Base-by-base conservation (phyloP, 35 echinoderm and acorn worm species). In the Lytechinus variegatus region DNA sequence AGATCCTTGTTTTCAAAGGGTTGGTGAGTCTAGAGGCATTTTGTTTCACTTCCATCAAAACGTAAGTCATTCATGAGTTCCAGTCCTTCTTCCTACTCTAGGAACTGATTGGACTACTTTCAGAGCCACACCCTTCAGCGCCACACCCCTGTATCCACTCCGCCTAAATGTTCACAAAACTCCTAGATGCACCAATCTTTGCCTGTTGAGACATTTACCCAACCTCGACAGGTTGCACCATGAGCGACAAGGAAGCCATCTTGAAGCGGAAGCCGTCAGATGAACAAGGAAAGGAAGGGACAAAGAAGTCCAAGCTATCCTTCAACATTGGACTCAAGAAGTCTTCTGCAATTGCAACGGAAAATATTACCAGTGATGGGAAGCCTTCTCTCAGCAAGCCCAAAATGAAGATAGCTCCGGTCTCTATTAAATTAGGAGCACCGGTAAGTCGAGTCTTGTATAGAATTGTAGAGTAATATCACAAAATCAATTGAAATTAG, bases 51-150 rank as follows among this genome's bases (percentile, higher is more conserved):
- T 21, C 66, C 66, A 79, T 79, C 66, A 79, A 79, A 54, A 90
- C 88, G 52, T 90, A 52, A 52, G 88, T 90, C 88, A 54, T 90
- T 90, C 88, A 90, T 29, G 88, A 90, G 88, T 90, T 90, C 88
- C 88, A 90, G 88, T 90, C 29, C 88, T 90, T 90, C 88, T 90
- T 90, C 88, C 88, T n/a, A 29, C 88, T 90, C 52, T 90, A 90
- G 88, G 27, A 90, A 24, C 66, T 79, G 66, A 24, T 79, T 79
- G 66, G 14, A 24, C 66, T 79, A 16, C 66, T 24, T 7, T 58
- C 55, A 71, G 57, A 12, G 57, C 57, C 16, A 12, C 57, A 60
- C 57, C 57, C 57, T 21, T 71, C 66, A 79, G 66, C 4, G 66
- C 66, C 66, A 79, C 66, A 16, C 66, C 66, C 66, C 66, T 79